Percentiles rank a stretch among this genome's conserved stretches.
These are phyloP conservation scores for Matsumurasca onukii DNA, from an alignment of 1,140 invertebrate genomes.

Conservation along the genomic window DNA sequence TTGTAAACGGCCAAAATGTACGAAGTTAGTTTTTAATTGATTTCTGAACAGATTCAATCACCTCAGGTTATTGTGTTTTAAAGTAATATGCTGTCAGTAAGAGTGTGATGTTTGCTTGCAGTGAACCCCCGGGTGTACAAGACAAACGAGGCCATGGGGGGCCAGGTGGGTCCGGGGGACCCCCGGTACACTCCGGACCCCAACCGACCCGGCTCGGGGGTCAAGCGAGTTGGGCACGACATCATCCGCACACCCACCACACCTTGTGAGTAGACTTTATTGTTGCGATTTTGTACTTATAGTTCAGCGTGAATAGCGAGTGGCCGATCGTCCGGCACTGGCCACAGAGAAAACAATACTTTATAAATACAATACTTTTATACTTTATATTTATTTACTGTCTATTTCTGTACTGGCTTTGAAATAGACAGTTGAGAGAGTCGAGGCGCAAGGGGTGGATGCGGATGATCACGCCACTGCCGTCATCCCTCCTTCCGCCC, in stretches of 20 bases:
- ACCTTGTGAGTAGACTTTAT: conserved; percentile 43
- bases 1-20: too few species aligned
- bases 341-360: too few species aligned
- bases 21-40: too few species aligned
- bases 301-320: conserved; percentile 4
- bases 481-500: background rate
- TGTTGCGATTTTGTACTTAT: background rate
- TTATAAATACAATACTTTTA: too few species aligned
- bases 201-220: conserved; percentile 56
- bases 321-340: too few species aligned
- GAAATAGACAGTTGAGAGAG: background rate
- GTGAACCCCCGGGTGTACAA: conserved; percentile 44
- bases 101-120: too few species aligned
- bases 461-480: background rate
- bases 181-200: conserved; percentile 77
- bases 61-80: too few species aligned
- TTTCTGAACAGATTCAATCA: too few species aligned
- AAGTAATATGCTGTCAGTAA: too few species aligned
- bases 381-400: too few species aligned
- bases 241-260: conserved; percentile 69
- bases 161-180: conserved; percentile 47
- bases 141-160: conserved; percentile 37
- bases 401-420: background rate
- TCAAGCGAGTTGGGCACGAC: conserved; percentile 60
- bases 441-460: too few species aligned